Base-by-base conservation (phyloP, 2,113 vertebrate genomes). In the Trematomus loennbergii region DNA sequence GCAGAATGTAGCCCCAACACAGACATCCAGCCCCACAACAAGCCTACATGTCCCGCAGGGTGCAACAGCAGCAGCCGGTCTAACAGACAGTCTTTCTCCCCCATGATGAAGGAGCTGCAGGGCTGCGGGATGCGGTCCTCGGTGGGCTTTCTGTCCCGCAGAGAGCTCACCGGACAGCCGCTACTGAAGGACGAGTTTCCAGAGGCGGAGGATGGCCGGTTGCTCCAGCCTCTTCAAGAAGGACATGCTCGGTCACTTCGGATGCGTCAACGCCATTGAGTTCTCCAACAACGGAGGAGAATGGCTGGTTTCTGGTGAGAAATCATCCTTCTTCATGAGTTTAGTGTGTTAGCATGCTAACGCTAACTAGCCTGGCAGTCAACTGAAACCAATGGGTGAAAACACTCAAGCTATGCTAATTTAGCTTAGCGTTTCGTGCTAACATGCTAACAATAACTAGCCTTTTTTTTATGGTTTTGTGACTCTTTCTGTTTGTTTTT, bases 261-360 rank as follows among this genome's bases (percentile, higher is more conserved):
- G 98, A 91, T 99, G 98, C 92, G 98, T 99, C 95, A 99, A 99
- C 95, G 98, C 98, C 94, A 98, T 99, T 87, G 98, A 99, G 96
- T 99, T 99, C 94, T 99, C 97, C 95, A 97, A 98, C 96, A 97
- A 96, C 95, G 97, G 97, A 91, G 98, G 98, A 60, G 96, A 98
- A 93, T 97, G 97, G 97, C 96, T 99, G 88, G 98, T 99, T 94
- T 99, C 98, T 88, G 98, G 98, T 97, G 88, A 80, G 89, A 87
- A 72, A 72, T 61, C 45, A 29, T 36, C 25, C 52, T 25, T 13
- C 40, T 11, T 15, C 22, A 0, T 74, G 7, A 3, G 66, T 73
- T 50, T 33, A 53, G 58, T 9, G 11, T 62, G 68, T 57, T 90
- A 91, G 87, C 88, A 78, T 88, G 91, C 85, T 88, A 89, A 71